These are phyloP conservation scores for Dicycla oo DNA, from an alignment of 2,888 invertebrate genomes.

Conservation along the genomic window DNA sequence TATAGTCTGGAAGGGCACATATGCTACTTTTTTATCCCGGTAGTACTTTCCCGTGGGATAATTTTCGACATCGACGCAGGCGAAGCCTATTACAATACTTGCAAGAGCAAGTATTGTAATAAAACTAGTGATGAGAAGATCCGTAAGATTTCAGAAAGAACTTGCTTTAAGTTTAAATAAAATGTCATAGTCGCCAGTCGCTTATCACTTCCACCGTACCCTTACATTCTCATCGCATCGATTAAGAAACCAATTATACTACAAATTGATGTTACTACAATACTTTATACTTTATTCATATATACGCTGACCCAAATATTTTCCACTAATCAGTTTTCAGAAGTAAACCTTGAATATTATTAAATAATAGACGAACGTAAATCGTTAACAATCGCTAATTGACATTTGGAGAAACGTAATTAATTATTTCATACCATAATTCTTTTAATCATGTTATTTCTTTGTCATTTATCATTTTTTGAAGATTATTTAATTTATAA, in stretches of 20 bases:
- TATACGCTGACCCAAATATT: conserved; percentile 79
- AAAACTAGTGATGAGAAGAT: too few species aligned
- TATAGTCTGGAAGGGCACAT: too few species aligned
- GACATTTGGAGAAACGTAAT: conserved; percentile 53
- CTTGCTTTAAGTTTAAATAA: too few species aligned
- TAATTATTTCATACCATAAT: conserved; percentile 41
- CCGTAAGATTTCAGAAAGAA: too few species aligned
- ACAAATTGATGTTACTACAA: conserved; percentile 44
- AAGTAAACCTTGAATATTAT: conserved; percentile 61
- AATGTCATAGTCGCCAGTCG: not conserved
- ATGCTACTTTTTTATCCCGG: too few species aligned
- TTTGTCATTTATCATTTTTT: conserved; percentile 50
- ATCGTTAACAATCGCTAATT: conserved; percentile 58
- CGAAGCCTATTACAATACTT: too few species aligned
- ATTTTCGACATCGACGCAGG: too few species aligned
- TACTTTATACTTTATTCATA: conserved; percentile 63
- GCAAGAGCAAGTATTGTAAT: too few species aligned
- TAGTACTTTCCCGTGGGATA: too few species aligned
- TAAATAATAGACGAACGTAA: conserved; percentile 56
- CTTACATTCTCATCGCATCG: conserved; percentile 44
- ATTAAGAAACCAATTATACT: conserved; percentile 50
- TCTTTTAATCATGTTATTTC: conserved; percentile 50
- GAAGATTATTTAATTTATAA: conserved; percentile 29
- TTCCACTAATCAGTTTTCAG: conserved; percentile 53
- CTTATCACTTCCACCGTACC: conserved; percentile 26